A percentile compares a stretch with the other conserved stretches of the same genome.
phyloP scores from a whole-genome alignment of 1,140 invertebrate species.

The Trissolcus basalis region DNA sequence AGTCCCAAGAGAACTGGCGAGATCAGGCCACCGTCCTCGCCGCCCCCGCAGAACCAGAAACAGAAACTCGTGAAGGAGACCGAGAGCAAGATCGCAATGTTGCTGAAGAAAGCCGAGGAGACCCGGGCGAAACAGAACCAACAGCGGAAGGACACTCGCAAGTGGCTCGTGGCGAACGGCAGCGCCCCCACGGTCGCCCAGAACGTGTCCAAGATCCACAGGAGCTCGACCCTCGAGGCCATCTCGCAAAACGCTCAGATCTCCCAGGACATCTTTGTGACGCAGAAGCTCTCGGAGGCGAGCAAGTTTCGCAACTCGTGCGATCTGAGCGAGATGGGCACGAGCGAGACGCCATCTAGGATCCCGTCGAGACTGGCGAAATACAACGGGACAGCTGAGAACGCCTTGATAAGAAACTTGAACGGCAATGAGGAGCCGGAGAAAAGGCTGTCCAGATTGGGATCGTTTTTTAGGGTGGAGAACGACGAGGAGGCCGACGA shows the following conservation, averaged over 20 bases:
- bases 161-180: slow-evolving; percentile 78
- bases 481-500: slow-evolving; percentile 46
- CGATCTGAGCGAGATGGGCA: slow-evolving; percentile 66
- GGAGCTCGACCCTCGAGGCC: slow-evolving; percentile 85
- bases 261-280: slow-evolving; percentile 21
- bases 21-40: slow-evolving; percentile 36
- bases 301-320: slow-evolving; percentile 67
- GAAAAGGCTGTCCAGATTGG: slow-evolving; percentile 72
- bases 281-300: slow-evolving; percentile 13
- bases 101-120: slow-evolving; percentile 92
- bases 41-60: slow-evolving; percentile 52
- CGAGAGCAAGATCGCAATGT: slow-evolving; percentile 89
- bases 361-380: slow-evolving; percentile 64
- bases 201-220: slow-evolving; percentile 76
- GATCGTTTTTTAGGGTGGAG: slow-evolving; percentile 44
- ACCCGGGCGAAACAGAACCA: slow-evolving; percentile 79
- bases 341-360: slow-evolving; percentile 62
- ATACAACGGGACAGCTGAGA: slow-evolving; percentile 50
- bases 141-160: slow-evolving; percentile 79
- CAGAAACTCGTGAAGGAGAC: slow-evolving; percentile 81
- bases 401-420: slow-evolving; percentile 11
- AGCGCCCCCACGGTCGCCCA: slow-evolving; percentile 28
- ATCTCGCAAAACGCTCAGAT: slow-evolving; percentile 71
- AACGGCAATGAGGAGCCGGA: slow-evolving; percentile 28
- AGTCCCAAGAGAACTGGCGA: slow-evolving; percentile 52